Evolutionary conservation across 2,113 vertebrate genomes (phyloP).

Genomic region (Thermophis baileyi): DNA sequence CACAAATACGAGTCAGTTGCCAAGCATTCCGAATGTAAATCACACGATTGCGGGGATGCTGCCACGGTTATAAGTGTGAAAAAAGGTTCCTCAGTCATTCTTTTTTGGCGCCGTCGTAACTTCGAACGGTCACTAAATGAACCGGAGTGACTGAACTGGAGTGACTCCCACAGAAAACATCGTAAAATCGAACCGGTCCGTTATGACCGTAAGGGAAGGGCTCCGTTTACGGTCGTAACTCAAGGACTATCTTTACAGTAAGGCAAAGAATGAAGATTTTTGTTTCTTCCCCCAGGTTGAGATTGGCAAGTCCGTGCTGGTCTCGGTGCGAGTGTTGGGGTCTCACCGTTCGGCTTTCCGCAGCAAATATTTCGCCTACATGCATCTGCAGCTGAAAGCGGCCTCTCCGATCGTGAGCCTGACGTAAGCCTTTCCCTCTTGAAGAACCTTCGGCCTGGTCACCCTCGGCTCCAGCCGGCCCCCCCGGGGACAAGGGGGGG

Average conservation of each 20-base stretch:
- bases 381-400: constrained; percentile 64
- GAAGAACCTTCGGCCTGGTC: background rate
- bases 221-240: background rate
- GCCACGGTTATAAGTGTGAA: too few species aligned
- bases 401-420: constrained; percentile 63
- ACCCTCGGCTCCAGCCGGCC: background rate
- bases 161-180: too few species aligned
- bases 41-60: too few species aligned
- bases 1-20: too few species aligned
- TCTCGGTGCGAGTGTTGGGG: constrained; percentile 58
- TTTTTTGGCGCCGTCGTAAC: too few species aligned
- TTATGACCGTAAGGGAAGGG: too few species aligned
- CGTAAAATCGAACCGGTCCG: too few species aligned
- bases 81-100: too few species aligned
- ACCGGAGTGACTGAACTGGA: too few species aligned
- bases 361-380: constrained; percentile 63
- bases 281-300: constrained; percentile 53
- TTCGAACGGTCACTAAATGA: too few species aligned
- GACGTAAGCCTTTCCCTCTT: constrained; percentile 34
- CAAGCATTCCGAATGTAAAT: too few species aligned
- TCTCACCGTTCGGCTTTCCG: constrained; percentile 52
- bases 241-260: background rate
- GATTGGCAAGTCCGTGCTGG: constrained; percentile 57
- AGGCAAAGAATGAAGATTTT: background rate
- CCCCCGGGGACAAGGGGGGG: too few species aligned